These are phyloP conservation scores for Leucoraja ocellata DNA, from an alignment of 2,797 vertebrate genomes.

Conservation along the genomic window DNA sequence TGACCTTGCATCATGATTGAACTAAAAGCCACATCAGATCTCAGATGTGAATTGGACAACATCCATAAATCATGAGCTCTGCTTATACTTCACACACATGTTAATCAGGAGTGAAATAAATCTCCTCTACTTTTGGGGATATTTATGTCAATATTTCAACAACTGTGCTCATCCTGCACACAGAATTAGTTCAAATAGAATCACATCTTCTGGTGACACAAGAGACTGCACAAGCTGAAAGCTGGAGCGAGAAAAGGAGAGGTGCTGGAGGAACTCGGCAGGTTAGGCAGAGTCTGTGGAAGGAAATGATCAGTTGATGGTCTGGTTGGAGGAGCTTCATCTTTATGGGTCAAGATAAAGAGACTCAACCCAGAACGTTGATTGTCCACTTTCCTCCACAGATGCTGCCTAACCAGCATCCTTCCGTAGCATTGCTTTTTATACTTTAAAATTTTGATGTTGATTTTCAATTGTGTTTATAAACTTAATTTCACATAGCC, in stretches of 20 bases:
- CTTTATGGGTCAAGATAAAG: too few species aligned
- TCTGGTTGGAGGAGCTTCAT: too few species aligned
- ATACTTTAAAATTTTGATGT: background rate
- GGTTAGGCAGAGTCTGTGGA: too few species aligned
- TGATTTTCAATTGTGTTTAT: background rate
- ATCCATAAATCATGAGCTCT: conserved; percentile 2
- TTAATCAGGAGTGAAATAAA: background rate
- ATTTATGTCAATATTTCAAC: background rate
- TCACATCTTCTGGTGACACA: too few species aligned
- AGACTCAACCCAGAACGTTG: too few species aligned
- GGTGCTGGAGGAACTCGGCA: too few species aligned
- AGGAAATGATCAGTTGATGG: too few species aligned
- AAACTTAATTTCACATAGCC: background rate
- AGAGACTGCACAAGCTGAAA: too few species aligned
- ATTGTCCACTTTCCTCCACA: too few species aligned
- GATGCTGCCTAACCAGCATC: too few species aligned
- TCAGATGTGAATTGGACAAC: conserved; percentile 19
- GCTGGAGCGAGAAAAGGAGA: too few species aligned
- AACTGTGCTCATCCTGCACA: background rate
- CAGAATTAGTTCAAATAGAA: background rate
- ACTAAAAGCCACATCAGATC: conserved; percentile 1
- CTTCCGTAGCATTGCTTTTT: too few species aligned
- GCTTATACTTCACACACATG: background rate
- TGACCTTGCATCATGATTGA: conserved; percentile 7
- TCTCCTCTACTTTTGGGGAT: background rate